These are phyloP conservation scores for Rhaphigaster nebulosa DNA, from an alignment of 2,888 invertebrate genomes.

Conservation along the genomic window DNA sequence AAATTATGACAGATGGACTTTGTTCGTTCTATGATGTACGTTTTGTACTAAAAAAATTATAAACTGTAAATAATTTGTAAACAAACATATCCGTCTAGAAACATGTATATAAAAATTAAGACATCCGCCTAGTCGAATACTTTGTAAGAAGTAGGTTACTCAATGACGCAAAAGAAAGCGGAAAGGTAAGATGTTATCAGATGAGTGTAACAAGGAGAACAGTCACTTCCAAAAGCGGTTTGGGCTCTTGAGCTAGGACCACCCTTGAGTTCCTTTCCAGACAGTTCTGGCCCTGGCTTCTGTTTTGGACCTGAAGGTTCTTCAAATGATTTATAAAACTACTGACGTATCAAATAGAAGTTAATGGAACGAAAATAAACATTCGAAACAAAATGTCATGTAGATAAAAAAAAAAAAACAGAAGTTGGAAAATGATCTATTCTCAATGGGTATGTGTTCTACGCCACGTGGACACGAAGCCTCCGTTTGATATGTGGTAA, in stretches of 20 bases:
- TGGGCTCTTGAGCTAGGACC: conserved; percentile 1
- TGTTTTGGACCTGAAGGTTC: neutral
- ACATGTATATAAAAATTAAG: no score
- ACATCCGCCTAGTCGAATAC: neutral
- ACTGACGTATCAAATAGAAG: neutral
- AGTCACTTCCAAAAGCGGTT: neutral
- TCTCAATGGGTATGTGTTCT: no score
- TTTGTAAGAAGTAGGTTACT: neutral
- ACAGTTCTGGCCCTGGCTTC: neutral
- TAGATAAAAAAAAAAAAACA: neutral
- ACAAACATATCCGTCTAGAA: no score
- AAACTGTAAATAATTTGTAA: no score
- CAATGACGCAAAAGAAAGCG: conserved; percentile 34
- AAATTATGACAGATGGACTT: no score
- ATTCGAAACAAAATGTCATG: neutral
- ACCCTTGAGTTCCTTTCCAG: conserved; percentile 15
- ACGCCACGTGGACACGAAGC: no score
- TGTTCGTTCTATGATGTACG: no score
- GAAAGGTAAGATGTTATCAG: neutral
- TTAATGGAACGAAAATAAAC: neutral
- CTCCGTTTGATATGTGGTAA: neutral
- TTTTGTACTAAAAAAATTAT: no score
- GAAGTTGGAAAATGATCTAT: neutral
- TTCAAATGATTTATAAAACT: conserved; percentile 17
- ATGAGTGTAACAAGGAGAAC: neutral